Base-by-base conservation (phyloP, 2,113 vertebrate species). In the Brachypodius melanocephalos region DNA sequence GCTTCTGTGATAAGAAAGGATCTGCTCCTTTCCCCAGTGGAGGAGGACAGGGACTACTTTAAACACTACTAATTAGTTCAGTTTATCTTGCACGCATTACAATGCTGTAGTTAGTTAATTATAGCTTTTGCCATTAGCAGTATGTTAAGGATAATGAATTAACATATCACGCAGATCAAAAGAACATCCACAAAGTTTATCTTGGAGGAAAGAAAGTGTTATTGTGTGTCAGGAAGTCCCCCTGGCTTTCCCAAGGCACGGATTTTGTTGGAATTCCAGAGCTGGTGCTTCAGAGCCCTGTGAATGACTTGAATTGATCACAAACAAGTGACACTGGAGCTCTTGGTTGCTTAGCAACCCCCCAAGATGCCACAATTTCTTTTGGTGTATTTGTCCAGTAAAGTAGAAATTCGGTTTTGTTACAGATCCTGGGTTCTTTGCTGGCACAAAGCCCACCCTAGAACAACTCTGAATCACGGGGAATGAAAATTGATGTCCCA, bases 341-440 rank as follows among this genome's bases (percentile, higher is more conserved):
- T 87, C 85, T 71, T 31, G 88, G 98, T 98, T 98, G 98, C 98
- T 89, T 98, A 98, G 98, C 98, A 98, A 98, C 98, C 75, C 67
- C 25, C 83, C 87, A 91, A 97, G 95, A 98, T 97, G 97, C 97
- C 95, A 95, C 97, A 69, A 91, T 98, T 98, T 97, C 97, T 98
- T 86, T 92, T 88, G 95, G 96, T 97, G 17, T 96, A 97, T 97
- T 97, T 97, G 95, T 95, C 95, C 96, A 93, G 94, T 73, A 98
- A 97, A 97, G 90, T 95, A 95, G 93, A 93, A 96, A 97, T 98
- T 97, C 88, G 83, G 95, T 96, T 98, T 97, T 95, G 91, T 97
- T 95, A 91, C 96, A 71, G 42, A 88, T 79, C 31, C 2, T 28
- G 54, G 40, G 26, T 72, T 96, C 91, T 65, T 73, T 67, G 42